Evolutionary conservation across 2,797 vertebrate genomes (phyloP), one percentile per base, ranked within the genome.

Genomic region (Pipistrellus kuhlii): DNA sequence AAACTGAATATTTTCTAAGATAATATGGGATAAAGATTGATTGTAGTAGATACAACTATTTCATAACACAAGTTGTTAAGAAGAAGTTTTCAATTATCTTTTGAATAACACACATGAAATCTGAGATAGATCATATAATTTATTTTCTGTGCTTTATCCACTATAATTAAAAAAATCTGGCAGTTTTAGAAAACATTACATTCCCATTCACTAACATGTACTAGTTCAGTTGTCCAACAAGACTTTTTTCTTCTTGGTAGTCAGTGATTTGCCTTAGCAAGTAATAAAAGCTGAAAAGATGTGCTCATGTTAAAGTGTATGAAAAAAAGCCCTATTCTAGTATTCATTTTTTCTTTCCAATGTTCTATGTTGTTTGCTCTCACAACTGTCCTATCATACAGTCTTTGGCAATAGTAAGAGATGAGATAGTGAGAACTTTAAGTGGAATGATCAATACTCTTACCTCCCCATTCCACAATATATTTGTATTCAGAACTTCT

Each of bases 341-440:
- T 55, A 57, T 64, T 51, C 21, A 41, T 32, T n/a, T 64, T 68
- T 68, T 90, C 18, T 92, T 71, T 85, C 44, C 55, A 46, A 20
- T 21, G 55, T 20, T 66, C 46, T 64, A 1, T 55, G 89, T 68
- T 17, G 14, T 93, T 88, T 88, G 48, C 20, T 64, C 1, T 69
- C 44, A 51, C 41, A 81, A 72, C 51, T 62, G 15, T 90, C 73
- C 69, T 81, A 5, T 72, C 71, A 51, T 25, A 27, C 10, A 8
- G 55, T 51, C 21, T 83, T 69, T 90, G 51, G 35, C 12, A 64
- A 76, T 51, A 76, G n/a, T 8, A 85, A 73, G 27, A 15, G 86
- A 57, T 62, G 62, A n/a, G 68, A 90, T 25, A 90, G 72, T 51
- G n/a, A 85, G 41, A 6, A 78, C 77, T 90, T 66, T 84, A 73